A percentile compares a stretch with the other conserved stretches of the same genome.
Conservation (phyloP, 2,113 vertebrate genomes). For the Nipponia nippon region DNA sequence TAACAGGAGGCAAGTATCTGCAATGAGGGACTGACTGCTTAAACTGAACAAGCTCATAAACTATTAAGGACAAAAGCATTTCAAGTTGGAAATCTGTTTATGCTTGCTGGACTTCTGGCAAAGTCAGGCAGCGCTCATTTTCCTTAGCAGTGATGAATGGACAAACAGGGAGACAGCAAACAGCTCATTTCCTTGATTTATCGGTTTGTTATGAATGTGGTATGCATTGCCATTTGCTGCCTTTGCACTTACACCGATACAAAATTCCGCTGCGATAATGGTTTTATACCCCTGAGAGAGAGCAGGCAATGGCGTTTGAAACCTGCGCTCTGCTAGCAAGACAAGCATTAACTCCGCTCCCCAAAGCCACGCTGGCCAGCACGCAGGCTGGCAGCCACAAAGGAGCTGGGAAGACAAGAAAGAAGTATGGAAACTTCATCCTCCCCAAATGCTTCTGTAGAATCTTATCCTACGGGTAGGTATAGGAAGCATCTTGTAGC, state of each 20-base stretch:
- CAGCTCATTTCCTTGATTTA: neutral
- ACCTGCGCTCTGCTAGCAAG: neutral
- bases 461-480: too few relatives aligned
- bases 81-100: neutral
- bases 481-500: neutral
- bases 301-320: neutral
- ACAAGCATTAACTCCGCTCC: neutral
- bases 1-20: neutral
- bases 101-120: neutral
- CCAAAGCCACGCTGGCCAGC: neutral
- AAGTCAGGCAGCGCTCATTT: neutral
- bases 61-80: neutral
- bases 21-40: accelerated
- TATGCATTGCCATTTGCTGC: accelerated
- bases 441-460: neutral
- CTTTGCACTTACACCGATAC: neutral
- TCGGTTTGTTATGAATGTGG: neutral
- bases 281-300: neutral
- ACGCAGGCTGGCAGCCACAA: neutral
- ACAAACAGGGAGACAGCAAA: neutral
- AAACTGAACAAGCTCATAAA: neutral
- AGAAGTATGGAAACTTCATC: neutral
- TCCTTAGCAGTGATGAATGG: neutral
- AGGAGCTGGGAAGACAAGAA: neutral
- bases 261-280: neutral